Conservation (phyloP, 1,140 invertebrate species). For the Drosophila yakuba region DNA sequence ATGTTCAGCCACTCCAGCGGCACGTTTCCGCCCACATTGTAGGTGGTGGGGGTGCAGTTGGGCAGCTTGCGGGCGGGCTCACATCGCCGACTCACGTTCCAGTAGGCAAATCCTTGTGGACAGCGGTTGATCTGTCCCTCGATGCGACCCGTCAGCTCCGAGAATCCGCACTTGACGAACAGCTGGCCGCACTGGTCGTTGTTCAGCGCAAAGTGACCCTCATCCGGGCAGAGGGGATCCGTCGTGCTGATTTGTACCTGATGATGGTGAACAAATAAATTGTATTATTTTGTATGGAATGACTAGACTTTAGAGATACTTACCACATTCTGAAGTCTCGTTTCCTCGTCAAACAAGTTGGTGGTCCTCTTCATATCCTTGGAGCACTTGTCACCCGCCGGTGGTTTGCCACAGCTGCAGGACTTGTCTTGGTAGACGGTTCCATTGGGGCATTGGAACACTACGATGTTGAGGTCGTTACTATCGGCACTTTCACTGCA, state of each 20-base stretch:
- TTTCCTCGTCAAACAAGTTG: constrained; percentile 85
- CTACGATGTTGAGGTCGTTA: constrained; percentile 89
- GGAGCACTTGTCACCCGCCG: constrained; percentile 53
- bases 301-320: constrained; percentile 1
- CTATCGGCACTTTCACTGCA: constrained; percentile 88
- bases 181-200: constrained; percentile 88
- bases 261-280: background rate
- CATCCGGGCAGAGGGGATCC: constrained; percentile 87
- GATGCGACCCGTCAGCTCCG: constrained; percentile 85
- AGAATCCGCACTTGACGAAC: constrained; percentile 90
- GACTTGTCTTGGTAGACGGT: constrained; percentile 91
- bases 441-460: constrained; percentile 90
- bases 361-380: constrained; percentile 83
- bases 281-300: background rate
- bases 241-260: constrained; percentile 76
- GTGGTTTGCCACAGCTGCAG: constrained; percentile 88
- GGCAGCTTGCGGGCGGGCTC: constrained; percentile 85
- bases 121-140: constrained; percentile 91
- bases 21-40: constrained; percentile 66
- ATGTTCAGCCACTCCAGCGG: constrained; percentile 82
- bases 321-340: constrained; percentile 86
- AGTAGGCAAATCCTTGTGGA: constrained; percentile 90
- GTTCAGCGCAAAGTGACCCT: constrained; percentile 89
- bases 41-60: constrained; percentile 59
- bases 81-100: constrained; percentile 91